A percentile compares a stretch with the other conserved stretches of the same genome.
Conservation (phyloP, 1,140 invertebrate species). For the Drosophila mojavensis region DNA sequence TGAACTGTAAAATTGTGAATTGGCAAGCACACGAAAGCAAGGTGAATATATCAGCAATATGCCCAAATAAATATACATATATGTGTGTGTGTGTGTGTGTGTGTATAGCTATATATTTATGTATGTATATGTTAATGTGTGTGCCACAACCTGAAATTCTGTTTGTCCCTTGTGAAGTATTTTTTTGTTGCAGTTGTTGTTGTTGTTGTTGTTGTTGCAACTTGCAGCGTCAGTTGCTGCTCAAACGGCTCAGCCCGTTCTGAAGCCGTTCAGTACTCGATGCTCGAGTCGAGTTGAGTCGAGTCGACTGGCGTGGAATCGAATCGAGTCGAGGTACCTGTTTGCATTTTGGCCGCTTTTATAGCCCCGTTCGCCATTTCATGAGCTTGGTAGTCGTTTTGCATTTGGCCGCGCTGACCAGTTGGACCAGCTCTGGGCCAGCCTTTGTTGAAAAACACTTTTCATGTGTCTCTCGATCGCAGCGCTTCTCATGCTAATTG, state of each 20-base stretch:
- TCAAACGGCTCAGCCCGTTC: neutral
- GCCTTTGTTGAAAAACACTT: neutral
- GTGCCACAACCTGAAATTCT: conserved; percentile 40
- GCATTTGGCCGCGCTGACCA: conserved; percentile 40
- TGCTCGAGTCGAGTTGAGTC: neutral
- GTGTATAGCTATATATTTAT: neutral
- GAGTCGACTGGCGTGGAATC: neutral
- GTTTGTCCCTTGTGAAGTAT: conserved; percentile 7
- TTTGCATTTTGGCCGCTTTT: conserved; percentile 46
- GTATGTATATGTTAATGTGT: neutral
- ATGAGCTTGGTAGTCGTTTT: conserved; percentile 41
- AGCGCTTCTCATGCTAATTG: conserved; percentile 41
- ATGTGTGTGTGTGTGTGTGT: conserved; percentile 1
- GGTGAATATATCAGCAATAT: conserved; percentile 31
- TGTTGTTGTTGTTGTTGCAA: conserved; percentile 5
- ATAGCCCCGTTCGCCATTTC: conserved; percentile 25
- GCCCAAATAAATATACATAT: conserved; percentile 6
- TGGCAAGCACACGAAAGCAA: conserved; percentile 11
- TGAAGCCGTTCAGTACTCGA: conserved; percentile 8
- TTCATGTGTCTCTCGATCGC: neutral
- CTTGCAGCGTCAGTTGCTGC: conserved; percentile 34
- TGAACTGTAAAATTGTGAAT: conserved; percentile 19
- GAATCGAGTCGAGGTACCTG: conserved; percentile 26
- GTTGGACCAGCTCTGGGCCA: conserved; percentile 3
- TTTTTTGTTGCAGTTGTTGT: conserved; percentile 7